Conservation (phyloP, 2,888 invertebrate genomes). For the Stictocephala bisonia region DNA sequence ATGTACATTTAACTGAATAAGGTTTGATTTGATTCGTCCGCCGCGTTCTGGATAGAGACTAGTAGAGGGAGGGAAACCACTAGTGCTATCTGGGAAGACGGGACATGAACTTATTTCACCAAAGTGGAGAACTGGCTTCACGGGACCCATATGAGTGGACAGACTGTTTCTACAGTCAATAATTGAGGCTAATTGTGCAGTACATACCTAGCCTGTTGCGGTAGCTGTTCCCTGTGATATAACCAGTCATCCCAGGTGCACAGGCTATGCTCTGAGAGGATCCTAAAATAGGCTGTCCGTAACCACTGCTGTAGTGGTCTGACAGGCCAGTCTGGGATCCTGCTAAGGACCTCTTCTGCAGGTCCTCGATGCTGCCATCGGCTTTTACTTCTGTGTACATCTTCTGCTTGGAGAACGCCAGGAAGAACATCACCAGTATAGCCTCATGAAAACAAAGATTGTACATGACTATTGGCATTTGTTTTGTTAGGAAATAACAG, state of each 20-base stretch:
- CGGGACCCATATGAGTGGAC: no score
- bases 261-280: conserved; percentile 36
- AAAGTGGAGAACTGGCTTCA: no score
- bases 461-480: conserved; percentile 26
- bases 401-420: conserved; percentile 63
- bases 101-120: no score
- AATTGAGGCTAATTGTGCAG: no score
- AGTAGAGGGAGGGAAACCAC: no score
- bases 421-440: conserved; percentile 63
- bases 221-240: conserved; percentile 81
- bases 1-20: no score
- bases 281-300: conserved; percentile 39
- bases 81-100: no score
- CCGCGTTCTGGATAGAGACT: no score
- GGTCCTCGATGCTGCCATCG: conserved; percentile 60
- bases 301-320: conserved; percentile 45
- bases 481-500: no score
- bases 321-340: conserved; percentile 41
- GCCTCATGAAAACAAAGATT: conserved; percentile 61
- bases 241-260: conserved; percentile 76
- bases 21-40: no score
- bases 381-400: conserved; percentile 64
- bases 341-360: conserved; percentile 41
- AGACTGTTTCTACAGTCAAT: no score
- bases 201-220: conserved; percentile 69